Percentiles rank a stretch among this genome's conserved stretches.
Conservation (phyloP, 2,797 vertebrate genomes). For the Argentina silus region DNA sequence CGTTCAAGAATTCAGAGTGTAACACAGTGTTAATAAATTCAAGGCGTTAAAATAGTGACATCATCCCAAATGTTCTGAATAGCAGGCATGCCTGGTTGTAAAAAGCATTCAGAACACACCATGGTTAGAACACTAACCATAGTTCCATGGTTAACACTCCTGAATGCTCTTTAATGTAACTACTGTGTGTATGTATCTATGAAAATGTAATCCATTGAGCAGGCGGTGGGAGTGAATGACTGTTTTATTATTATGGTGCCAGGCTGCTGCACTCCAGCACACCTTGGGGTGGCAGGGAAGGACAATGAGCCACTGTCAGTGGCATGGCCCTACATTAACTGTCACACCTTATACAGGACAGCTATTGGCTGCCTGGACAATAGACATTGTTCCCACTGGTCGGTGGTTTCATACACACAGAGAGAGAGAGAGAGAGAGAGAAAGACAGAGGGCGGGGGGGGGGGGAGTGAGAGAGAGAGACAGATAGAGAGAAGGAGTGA, state of each 20-base stretch:
- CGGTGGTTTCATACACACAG: slow-evolving; percentile 31
- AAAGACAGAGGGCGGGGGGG: slow-evolving; percentile 10
- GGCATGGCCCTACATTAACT: slow-evolving; percentile 46
- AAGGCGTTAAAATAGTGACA: neutral
- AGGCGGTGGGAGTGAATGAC: slow-evolving; percentile 30
- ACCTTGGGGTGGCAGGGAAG: slow-evolving; percentile 51
- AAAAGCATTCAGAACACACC: neutral
- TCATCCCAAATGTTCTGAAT: neutral
- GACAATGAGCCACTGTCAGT: slow-evolving; percentile 68
- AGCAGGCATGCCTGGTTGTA: neutral
- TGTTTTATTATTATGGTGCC: slow-evolving; percentile 36
- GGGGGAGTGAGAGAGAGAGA: slow-evolving; percentile 27
- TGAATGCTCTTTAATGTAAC: neutral
- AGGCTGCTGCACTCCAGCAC: slow-evolving; percentile 46
- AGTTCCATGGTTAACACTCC: neutral
- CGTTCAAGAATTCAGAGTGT: neutral
- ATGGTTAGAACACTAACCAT: neutral
- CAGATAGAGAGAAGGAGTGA: slow-evolving; percentile 16
- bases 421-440: neutral
- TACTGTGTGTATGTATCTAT: slow-evolving; percentile 4
- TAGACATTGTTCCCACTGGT: slow-evolving; percentile 63
- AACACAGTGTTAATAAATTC: neutral
- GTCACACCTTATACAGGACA: slow-evolving; percentile 63
- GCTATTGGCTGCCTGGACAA: slow-evolving; percentile 60
- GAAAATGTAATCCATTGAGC: neutral